Base-by-base conservation (phyloP, 2,888 invertebrate species). In the Ypsolopha scabrella region DNA sequence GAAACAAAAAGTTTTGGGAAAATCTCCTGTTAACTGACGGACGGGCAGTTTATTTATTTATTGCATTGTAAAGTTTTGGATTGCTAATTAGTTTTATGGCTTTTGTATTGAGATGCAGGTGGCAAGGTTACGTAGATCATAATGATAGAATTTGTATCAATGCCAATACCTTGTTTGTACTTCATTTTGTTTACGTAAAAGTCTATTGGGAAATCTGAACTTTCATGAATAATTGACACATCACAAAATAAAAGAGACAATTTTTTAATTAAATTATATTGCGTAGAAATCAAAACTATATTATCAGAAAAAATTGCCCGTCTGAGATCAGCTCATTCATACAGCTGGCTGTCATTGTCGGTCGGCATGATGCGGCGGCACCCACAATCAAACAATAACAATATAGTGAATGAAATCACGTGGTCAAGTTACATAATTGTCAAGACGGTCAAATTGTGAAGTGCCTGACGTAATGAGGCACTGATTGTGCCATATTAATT, bases 31-130 rank as follows among this genome's bases (percentile, higher is more conserved):
- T 58, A 57, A 53, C 53, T 58, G 58, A 60, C 63, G 62, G 57
- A 62, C 65, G 63, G 36, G 4, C 24, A 67, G 70, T 80, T 81
- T 79, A 79, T 82, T 76, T 73, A 76, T 81, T 81, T 83, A 81
- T 66, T 55, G 62, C 64, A 55, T 67, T 69, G 67, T 83, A 83
- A 80, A 82, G 70, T 64, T 66, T 75, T 75, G 69, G 70, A 76
- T 82, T 72, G 72, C 78, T 83, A 80, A 82, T 83, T 80, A 80
- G 75, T 70, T 82, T 78, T 79, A 80, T 75, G 70, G 67, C 56
- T 58, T 63, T 77, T 75, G 73, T 72, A 75, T 74, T 71, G 13
- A 43, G 43, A 13, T 13, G 43, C 43, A 13, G 14, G 43, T 43
- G 7, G 14, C 11, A 43, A 43, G 43, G 43, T 11, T 43, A 24